Evolutionary conservation across 92 coral and sea anemone genomes (phyloP), one percentile per base, ranked within the genome.

Genomic region (Porites lobata): DNA sequence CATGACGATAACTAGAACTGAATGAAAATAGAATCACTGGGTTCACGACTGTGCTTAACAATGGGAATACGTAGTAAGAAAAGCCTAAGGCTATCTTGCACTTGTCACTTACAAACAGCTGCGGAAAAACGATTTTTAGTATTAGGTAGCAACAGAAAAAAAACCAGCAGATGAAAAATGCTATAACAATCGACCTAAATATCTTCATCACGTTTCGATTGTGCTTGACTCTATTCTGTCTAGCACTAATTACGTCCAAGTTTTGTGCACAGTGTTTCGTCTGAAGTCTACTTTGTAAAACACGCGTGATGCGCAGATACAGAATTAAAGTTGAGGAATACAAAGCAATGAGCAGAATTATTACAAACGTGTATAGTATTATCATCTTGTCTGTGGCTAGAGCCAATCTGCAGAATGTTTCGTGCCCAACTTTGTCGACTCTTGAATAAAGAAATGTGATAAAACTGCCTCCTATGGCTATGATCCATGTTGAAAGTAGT

Each of bases 1-100:
- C 62, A 14, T 1, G 9, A 20, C 83, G 83, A 50, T 43, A 79
- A 51, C 65, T 79, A 47, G 11, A 12, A 12, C 83, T 79, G 51
- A 79, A 65, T 47, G 19, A 14, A 50, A 79, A 65, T 11, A 65
- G 22, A 65, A 79, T 64, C 6, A 79, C 59, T 1, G 83, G 83
- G 51, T 79, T 79, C 1, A 50, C 65, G 11, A 61, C 65, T 13
- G 79, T 75, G 20, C 79, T 75, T 0, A 75, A 10, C 29, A 19
- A 8, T 4, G 79, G 79, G 6, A 79, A 50, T 29, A 79, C 62
- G 47, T 18, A 79, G 9, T 9, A 65, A 3, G 59, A 9, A 65
- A 65, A 64, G 3, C 72, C 83, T 2, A 65, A 6, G 21, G 50
- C 47, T n/a, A 21, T 5, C 21, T 43, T 64, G 22, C 83, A 79